Percentiles rank a stretch among this genome's conserved stretches.
Evolutionary conservation across 2,113 vertebrate species (phyloP).

Genomic region (Campylomormyrus numenius): DNA sequence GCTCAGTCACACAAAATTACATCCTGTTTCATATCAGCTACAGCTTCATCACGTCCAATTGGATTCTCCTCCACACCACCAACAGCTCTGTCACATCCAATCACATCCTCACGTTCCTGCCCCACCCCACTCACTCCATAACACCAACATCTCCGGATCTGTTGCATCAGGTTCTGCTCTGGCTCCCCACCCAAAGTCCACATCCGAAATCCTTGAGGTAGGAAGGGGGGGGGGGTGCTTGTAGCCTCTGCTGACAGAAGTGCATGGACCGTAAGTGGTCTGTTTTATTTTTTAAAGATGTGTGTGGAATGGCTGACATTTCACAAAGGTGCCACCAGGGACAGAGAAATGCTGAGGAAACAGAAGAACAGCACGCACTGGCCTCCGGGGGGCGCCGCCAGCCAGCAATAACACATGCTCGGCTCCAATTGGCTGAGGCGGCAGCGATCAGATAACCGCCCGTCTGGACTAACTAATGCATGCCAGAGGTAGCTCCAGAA

Average conservation of each 20-base stretch:
- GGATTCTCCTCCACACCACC: background rate
- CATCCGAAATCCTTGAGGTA: background rate
- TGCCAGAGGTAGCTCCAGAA: background rate
- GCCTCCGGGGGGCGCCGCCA: background rate
- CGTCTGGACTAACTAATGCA: background rate
- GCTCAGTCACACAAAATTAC: background rate
- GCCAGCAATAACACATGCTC: background rate
- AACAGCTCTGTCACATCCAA: background rate
- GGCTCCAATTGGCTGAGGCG: background rate
- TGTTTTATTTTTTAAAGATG: conserved; percentile 6
- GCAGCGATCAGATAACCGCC: background rate
- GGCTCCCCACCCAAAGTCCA: background rate
- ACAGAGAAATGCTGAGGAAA: background rate
- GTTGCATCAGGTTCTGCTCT: background rate
- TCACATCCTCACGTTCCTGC: background rate
- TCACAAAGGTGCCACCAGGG: background rate
- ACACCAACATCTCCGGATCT: background rate
- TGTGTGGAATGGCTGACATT: background rate
- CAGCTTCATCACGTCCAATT: background rate
- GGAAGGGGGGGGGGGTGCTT: background rate
- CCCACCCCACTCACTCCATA: background rate
- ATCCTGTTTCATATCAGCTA: background rate
- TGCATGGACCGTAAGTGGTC: background rate
- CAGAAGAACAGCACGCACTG: background rate
- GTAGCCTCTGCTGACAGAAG: background rate